These are phyloP conservation scores for Chymomyza amoena DNA, from an alignment of 2,888 invertebrate species.

Conservation along the genomic window DNA sequence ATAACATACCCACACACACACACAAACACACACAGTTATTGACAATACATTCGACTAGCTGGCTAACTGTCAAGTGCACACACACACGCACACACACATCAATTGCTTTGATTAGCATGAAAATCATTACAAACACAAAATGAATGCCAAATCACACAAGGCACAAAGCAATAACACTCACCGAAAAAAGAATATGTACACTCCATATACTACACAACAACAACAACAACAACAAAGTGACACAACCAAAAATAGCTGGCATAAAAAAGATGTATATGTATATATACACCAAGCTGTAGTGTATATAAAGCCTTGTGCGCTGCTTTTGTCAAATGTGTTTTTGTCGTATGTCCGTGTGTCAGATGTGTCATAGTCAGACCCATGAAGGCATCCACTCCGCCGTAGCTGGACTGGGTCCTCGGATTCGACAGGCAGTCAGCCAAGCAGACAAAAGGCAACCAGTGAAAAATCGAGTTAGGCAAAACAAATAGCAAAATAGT, in stretches of 20 bases:
- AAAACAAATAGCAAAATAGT: conserved; percentile 72
- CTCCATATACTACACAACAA: background rate
- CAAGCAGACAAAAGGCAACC: conserved; percentile 68
- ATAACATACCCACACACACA: background rate
- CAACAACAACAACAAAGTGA: background rate
- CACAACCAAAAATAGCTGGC: conserved; percentile 24
- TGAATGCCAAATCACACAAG: conserved; percentile 59
- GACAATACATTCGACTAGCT: conserved; percentile 19
- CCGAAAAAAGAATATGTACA: conserved; percentile 22
- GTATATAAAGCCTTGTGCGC: conserved; percentile 45
- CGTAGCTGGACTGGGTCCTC: background rate
- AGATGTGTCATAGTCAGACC: conserved; percentile 62
- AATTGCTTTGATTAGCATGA: conserved; percentile 72
- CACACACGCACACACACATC: conserved; percentile 54
- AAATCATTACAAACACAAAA: conserved; percentile 66
- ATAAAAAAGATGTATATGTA: conserved; percentile 38
- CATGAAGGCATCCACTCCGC: background rate
- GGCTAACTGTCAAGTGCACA: conserved; percentile 1
- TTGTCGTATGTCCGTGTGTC: conserved; percentile 31
- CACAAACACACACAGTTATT: background rate
- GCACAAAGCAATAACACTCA: conserved; percentile 26
- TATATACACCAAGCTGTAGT: conserved; percentile 38
- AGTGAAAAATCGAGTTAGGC: conserved; percentile 72
- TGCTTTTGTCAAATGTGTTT: conserved; percentile 19
- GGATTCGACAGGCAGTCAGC: conserved; percentile 26